These are phyloP conservation scores for Salvelinus alpinus DNA, from an alignment of 2,113 vertebrate species.

Conservation along the genomic window DNA sequence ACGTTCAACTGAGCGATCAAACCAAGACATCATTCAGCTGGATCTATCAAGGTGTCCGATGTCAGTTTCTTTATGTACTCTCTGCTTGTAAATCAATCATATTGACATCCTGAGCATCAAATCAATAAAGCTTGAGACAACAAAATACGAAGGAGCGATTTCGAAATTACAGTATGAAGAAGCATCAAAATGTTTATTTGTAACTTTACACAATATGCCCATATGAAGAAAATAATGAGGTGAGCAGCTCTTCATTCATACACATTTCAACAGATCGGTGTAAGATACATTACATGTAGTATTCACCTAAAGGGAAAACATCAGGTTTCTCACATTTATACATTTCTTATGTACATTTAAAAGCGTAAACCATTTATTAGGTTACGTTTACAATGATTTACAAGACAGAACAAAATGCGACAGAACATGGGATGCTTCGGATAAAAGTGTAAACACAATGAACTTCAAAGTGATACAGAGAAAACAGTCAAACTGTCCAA, in stretches of 20 bases:
- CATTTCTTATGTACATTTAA: slow-evolving; percentile 5
- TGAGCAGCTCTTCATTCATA: not conserved
- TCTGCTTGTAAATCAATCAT: slow-evolving; percentile 28
- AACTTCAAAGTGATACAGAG: too few species aligned
- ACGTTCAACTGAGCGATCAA: too few species aligned
- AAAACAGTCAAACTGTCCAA: too few species aligned
- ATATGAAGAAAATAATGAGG: not conserved
- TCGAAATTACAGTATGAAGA: slow-evolving; percentile 37
- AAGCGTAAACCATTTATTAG: not conserved
- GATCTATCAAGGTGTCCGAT: not conserved
- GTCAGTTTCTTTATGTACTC: not conserved
- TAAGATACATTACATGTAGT: slow-evolving; percentile 5
- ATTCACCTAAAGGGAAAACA: not conserved
- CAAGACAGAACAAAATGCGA: not conserved
- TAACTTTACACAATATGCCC: slow-evolving; percentile 16
- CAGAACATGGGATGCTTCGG: not conserved
- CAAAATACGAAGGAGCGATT: slow-evolving; percentile 13
- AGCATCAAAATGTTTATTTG: slow-evolving; percentile 52
- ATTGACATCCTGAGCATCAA: slow-evolving; percentile 29
- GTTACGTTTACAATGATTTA: too few species aligned
- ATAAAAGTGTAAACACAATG: not conserved
- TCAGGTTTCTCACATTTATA: not conserved
- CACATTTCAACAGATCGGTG: slow-evolving; percentile 5
- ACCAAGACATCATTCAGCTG: not conserved
- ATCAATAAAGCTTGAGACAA: slow-evolving; percentile 32